Base-by-base conservation (phyloP, 2,888 invertebrate species). In the Deilephila porcellus region DNA sequence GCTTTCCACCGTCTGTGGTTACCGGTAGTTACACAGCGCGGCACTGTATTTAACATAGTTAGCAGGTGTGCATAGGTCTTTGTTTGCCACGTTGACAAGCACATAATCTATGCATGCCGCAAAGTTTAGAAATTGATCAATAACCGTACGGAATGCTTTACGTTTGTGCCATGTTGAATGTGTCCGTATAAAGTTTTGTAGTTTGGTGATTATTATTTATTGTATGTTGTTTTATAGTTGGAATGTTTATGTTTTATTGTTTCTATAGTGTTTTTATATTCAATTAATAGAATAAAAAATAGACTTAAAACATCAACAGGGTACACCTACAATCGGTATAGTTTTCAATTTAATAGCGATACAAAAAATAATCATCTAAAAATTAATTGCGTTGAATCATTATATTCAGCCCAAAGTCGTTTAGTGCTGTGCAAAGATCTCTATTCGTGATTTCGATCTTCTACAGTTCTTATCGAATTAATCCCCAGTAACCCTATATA, bases 61-160 rank as follows among this genome's bases (percentile, higher is more conserved):
- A 67, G 52, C 67, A 67, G 67, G 67, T 67, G 67, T 52, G 67
- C 17, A 67, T 25, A 67, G 67, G 67, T 67, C 67, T 67, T 52
- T 67, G 67, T 67, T 67, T 67, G 67, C 67, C 17, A 25, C 14
- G 67, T 67, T 45, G 67, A 67, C 67, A 67, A 52, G 17, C 63
- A 63, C 52, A 67, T 52, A 67, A 67, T 67, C 25, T 67, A 67
- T 67, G 67, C 67, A 25, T 17, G 25, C 67, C 52, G 25, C 67
- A 25, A 67, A 25, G 25, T 67, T 52, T 52, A 67, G 45, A 67
- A 67, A 52, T 71, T 59, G 45, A 71, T 60, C 71, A 71, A 71
- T 71, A 45, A 71, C 56, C 29, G n/a, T 32, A n/a, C 71, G 52
- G 67, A 67, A 73, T 72, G 74, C 72, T 79, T 76, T 76, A 52